These are phyloP conservation scores for Hyperopisus bebe DNA, from an alignment of 2,113 vertebrate genomes.

Conservation along the genomic window DNA sequence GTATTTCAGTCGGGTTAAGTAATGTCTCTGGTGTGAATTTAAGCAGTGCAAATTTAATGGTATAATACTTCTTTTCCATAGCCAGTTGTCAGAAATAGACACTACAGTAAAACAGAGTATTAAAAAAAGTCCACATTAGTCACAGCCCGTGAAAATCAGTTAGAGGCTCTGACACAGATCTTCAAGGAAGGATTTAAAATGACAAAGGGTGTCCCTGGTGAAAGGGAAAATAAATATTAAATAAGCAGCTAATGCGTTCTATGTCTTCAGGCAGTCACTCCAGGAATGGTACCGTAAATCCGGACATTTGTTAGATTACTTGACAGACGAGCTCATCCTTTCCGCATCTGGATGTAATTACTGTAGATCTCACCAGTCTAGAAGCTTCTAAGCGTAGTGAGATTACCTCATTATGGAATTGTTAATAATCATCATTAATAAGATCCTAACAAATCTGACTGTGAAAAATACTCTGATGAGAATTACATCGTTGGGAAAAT, in stretches of 20 bases:
- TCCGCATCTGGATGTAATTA: neutral
- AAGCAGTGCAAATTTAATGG: neutral
- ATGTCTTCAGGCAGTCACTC: neutral
- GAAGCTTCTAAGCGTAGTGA: neutral
- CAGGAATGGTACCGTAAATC: neutral
- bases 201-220: neutral
- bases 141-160: neutral
- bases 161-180: neutral
- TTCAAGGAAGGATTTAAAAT: neutral
- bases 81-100: neutral
- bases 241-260: neutral
- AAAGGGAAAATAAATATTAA: constrained; percentile 1
- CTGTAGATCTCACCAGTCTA: neutral
- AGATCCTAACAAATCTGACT: neutral
- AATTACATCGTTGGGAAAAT: neutral
- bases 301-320: neutral
- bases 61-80: neutral
- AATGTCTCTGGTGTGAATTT: neutral
- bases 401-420: neutral
- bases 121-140: neutral
- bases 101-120: neutral
- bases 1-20: neutral
- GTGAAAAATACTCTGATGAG: neutral
- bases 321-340: neutral
- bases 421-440: neutral